Evolutionary conservation across 2,888 invertebrate genomes (phyloP), one percentile per base, ranked within the genome.

Genomic region (Imbricaverruca yamaguchii): DNA sequence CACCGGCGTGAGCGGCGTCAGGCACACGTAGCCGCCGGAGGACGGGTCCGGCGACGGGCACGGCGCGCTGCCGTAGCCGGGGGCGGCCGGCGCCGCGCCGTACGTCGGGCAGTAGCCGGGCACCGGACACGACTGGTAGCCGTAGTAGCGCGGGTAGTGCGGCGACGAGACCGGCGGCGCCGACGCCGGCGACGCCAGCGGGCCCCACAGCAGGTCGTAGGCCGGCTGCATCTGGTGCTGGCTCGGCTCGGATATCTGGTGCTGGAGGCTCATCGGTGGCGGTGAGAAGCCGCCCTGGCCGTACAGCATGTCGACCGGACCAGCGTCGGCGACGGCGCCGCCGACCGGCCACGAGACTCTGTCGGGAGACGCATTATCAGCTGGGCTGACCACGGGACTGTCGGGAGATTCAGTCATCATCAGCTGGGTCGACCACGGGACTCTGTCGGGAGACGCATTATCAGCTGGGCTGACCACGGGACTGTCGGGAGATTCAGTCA

Each of bases 161-260:
- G 61, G 9, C 15, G 15, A 39, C n/a, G n/a, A 10, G 59, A 15
- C 23, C 10, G n/a, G 3, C 65, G 15, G 23, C 23, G 65, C 15
- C 12, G n/a, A n/a, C 23, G 65, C 10, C 65, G 65, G 65, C 65
- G 65, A n/a, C 65, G 65, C 6, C 65, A 65, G 65, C n/a, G 65
- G 65, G 23, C 65, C 65, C 65, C 65, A 65, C 65, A 65, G 65
- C 65, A 65, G 23, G 65, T 65, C n/a, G 65, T 23, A n/a, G 65
- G 61, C 61, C 39, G 39, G 39, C 39, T 13, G 23, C 0, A 8
- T 15, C 18, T 8, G 63, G 1, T 21, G 63, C 63, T 8, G 63
- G 63, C 63, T 21, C 63, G 63, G 59, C 59, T 21, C 63, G 63
- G 18, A 13, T 13, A 63, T 8, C 63, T 63, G 63, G 18, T 15